A percentile compares a stretch with the other conserved stretches of the same genome.
phyloP scores from a whole-genome alignment of 2,888 invertebrate genomes.

The Altica lythri region DNA sequence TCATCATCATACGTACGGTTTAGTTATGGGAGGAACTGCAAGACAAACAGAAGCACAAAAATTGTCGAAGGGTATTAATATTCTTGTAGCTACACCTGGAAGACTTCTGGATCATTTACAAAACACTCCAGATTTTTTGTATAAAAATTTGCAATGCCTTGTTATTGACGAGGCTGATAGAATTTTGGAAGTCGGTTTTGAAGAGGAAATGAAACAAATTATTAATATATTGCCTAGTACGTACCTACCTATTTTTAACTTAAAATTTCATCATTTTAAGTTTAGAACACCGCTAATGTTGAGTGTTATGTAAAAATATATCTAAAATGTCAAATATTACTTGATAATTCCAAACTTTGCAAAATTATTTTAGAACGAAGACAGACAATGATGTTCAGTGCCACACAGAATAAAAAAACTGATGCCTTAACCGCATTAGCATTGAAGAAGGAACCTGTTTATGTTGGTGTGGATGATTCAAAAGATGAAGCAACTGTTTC shows the following conservation, averaged over 20 bases:
- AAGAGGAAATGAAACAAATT: constrained; percentile 95
- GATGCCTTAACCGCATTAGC: constrained; percentile 87
- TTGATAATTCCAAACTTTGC: too few species aligned
- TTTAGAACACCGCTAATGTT: too few species aligned
- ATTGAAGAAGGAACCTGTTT: constrained; percentile 90
- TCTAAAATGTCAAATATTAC: too few species aligned
- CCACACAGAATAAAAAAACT: constrained; percentile 91
- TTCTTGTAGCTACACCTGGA: constrained; percentile 97
- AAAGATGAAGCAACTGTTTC: constrained; percentile 82
- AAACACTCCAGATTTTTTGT: constrained; percentile 85
- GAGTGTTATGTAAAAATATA: too few species aligned
- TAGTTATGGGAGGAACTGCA: constrained; percentile 95
- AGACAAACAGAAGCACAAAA: constrained; percentile 90
- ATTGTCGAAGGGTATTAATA: constrained; percentile 80
- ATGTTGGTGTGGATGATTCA: constrained; percentile 92
- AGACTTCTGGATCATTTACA: constrained; percentile 92
- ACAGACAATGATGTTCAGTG: constrained; percentile 98
- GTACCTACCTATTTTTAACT: too few species aligned
- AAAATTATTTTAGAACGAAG: constrained; percentile 89
- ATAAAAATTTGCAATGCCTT: constrained; percentile 93
- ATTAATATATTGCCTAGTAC: constrained; percentile 90
- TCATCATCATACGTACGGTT: constrained; percentile 91
- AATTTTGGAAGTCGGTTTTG: constrained; percentile 96
- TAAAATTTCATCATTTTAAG: too few species aligned
- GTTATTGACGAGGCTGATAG: constrained; percentile 98